Evolutionary conservation across 2,888 invertebrate genomes (phyloP), one percentile per base, ranked within the genome.

Genomic region (Anthrax anthrax): DNA sequence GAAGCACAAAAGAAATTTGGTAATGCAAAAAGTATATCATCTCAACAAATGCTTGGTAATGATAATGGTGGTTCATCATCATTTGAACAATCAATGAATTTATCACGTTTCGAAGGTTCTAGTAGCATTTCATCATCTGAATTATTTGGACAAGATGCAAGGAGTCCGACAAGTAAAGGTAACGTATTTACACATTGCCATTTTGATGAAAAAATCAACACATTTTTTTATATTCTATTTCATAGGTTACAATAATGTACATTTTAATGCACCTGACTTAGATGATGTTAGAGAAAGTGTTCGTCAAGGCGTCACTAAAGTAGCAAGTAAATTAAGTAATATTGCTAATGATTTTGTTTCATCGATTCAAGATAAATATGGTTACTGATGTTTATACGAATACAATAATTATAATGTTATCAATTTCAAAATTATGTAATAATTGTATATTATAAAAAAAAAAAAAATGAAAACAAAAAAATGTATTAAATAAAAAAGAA

Each of bases 271-370:
- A 43, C 81, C 81, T 0, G 96, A 98, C 68, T 76, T 98, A 50
- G 89, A 95, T 55, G 97, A 97, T 61, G 91, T 98, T 37, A 90
- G 88, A 64, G 98, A 98, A 70, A 92, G 94, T 54, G 94, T 98
- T 34, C 83, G 88, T 58, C 88, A 91, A 62, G 96, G 98, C 50
- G 96, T 98, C 47, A 91, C 91, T 54, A 90, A 89, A 72, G 96
- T 98, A 52, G 97, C 97, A 43, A 96, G 92, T n/a, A 86, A 86
- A 60, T 72, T 99, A 51, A 95, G 96, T 58, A 89, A 85, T 54
- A 72, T 98, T 53, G 95, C 96, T 55, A 94, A 84, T 71, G 94
- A 91, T 57, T 84, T 96, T 18, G 91, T 95, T 75, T 82, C 84
- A 51, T 89, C 91, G 55, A 75, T 96, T 62, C 95, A 95, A 76